Evolutionary conservation across 1,140 invertebrate genomes (phyloP).

Genomic region (Pachyrhynchus sulphureomaculatus): DNA sequence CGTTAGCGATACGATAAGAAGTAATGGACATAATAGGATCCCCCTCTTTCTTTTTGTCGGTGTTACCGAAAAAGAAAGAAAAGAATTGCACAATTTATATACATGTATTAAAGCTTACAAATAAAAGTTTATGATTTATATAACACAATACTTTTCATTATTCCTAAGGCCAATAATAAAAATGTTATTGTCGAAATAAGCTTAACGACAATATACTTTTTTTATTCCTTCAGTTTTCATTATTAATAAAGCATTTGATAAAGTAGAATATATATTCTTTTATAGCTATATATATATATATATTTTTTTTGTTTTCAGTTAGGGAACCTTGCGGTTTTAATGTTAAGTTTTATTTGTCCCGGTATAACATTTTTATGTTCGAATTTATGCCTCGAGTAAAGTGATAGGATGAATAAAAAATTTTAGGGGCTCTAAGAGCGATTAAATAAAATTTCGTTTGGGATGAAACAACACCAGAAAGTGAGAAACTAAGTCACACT

Average conservation of each 20-base stretch:
- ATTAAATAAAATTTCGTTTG: too few relatives aligned
- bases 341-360: conserved; percentile 4
- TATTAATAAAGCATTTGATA: conserved; percentile 37
- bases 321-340: conserved; percentile 9
- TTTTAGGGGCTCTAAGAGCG: neutral
- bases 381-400: conserved; percentile 12
- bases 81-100: conserved; percentile 37
- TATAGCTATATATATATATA: neutral
- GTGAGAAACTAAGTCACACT: too few relatives aligned
- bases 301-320: conserved; percentile 8
- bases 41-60: conserved; percentile 30
- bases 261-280: conserved; percentile 13
- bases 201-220: conserved; percentile 32
- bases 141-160: conserved; percentile 36
- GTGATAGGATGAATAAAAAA: conserved; percentile 5
- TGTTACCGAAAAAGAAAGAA: conserved; percentile 1
- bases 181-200: conserved; percentile 33
- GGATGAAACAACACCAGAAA: too few relatives aligned
- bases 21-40: conserved; percentile 17
- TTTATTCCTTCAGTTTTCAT: conserved; percentile 39
- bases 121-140: conserved; percentile 39
- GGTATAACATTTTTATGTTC: neutral
- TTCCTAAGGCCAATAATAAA: conserved; percentile 35
- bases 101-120: conserved; percentile 30
- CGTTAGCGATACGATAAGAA: conserved; percentile 33